phyloP scores from a whole-genome alignment of 1,140 invertebrate genomes.

The Diorhabda sublineata region DNA sequence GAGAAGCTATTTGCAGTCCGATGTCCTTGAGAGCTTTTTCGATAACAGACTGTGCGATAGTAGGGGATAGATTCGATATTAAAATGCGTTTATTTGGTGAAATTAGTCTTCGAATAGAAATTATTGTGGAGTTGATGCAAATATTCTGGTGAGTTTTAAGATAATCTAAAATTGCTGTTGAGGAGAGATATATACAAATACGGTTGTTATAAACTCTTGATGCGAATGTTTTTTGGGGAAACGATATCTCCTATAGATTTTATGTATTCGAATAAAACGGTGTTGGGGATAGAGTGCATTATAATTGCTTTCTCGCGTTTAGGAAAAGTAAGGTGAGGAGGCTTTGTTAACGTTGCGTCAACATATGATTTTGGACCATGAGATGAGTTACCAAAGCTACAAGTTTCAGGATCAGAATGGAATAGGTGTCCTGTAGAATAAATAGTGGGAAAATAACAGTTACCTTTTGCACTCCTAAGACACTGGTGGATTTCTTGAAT shows the following conservation, averaged over 20 bases:
- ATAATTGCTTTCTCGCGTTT: conserved; percentile 5
- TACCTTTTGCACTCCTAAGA: too few relatives aligned
- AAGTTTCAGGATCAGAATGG: too few relatives aligned
- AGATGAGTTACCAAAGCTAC: background rate
- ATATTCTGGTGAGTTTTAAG: background rate
- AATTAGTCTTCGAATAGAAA: background rate
- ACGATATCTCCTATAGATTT: background rate
- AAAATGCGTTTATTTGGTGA: background rate
- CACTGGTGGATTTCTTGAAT: too few relatives aligned
- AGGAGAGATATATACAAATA: conserved; percentile 10
- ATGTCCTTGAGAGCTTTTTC: background rate
- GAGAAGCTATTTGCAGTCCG: background rate
- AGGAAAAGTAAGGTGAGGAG: background rate
- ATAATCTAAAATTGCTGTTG: background rate
- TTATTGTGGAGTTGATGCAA: background rate
- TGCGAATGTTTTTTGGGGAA: conserved; percentile 9
- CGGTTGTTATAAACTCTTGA: conserved; percentile 9
- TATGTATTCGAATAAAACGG: conserved; percentile 2
- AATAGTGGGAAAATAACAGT: too few relatives aligned
- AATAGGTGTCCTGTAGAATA: too few relatives aligned
- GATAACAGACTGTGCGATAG: background rate
- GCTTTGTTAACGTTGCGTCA: background rate
- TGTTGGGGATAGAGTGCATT: background rate
- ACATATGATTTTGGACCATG: background rate
- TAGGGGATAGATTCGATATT: background rate